A percentile compares a stretch with the other conserved stretches of the same genome.
Evolutionary conservation across 92 coral and sea anemone genomes (phyloP).

Genomic region (Anthopleura xanthogrammica): DNA sequence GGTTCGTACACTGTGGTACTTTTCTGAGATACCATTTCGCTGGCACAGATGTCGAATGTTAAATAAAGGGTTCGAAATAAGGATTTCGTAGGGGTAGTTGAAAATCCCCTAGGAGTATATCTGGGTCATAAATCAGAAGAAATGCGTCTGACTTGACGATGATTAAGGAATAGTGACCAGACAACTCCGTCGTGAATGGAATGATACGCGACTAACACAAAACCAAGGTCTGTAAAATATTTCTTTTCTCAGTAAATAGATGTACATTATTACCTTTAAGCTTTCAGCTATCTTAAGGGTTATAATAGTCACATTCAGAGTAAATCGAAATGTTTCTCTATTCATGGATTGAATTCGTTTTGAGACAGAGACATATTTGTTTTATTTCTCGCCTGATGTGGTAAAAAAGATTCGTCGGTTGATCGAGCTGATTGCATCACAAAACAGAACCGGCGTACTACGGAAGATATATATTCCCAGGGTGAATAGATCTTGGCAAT

Average conservation of each 20-base stretch:
- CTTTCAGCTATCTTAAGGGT: not conserved
- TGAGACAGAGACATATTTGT: too few relatives aligned
- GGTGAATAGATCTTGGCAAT: too few relatives aligned
- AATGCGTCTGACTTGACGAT: not conserved
- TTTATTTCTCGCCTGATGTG: too few relatives aligned
- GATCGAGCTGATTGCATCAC: too few relatives aligned
- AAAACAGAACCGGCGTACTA: too few relatives aligned
- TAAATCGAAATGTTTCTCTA: too few relatives aligned
- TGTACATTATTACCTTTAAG: not conserved
- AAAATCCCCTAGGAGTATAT: not conserved
- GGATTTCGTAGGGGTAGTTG: not conserved
- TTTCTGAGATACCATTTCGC: slow-evolving; percentile 14
- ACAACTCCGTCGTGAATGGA: not conserved
- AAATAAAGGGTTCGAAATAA: slow-evolving; percentile 2
- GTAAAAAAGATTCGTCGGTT: too few relatives aligned
- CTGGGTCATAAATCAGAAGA: not conserved
- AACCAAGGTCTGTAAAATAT: not conserved
- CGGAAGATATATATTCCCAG: too few relatives aligned
- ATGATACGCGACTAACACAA: not conserved
- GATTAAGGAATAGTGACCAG: not conserved
- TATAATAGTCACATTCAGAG: too few relatives aligned
- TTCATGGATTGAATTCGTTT: too few relatives aligned
- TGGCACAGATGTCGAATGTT: slow-evolving; percentile 21
- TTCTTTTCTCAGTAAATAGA: not conserved
- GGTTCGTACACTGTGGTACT: not conserved